Evolutionary conservation across 64 coral and sea anemone genomes (phyloP).

Genomic region (Stylophora pistillata): DNA sequence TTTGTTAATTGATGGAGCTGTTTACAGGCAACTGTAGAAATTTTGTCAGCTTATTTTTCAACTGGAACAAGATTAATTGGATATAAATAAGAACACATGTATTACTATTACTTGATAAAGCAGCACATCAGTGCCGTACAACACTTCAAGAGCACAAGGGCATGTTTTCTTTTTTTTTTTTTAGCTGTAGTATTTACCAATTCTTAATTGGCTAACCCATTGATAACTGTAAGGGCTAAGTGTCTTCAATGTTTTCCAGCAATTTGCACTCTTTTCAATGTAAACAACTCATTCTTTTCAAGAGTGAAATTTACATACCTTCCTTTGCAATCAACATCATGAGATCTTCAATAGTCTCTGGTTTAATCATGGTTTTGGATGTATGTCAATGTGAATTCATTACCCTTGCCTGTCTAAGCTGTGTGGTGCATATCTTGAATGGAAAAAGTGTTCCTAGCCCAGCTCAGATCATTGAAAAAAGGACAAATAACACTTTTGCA

Average conservation of each 20-base stretch:
- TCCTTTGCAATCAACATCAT: neutral
- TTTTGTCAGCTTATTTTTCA: neutral
- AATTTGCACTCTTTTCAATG: slow-evolving; percentile 22
- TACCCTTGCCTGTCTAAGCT: neutral
- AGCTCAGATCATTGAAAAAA: neutral
- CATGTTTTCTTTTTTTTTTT: neutral
- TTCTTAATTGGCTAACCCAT: neutral
- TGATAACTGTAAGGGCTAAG: slow-evolving; percentile 15
- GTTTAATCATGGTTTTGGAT: neutral
- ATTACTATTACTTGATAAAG: neutral
- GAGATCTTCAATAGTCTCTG: neutral
- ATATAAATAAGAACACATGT: neutral
- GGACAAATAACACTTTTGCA: neutral
- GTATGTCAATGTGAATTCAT: neutral
- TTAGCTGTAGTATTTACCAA: neutral
- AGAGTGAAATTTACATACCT: slow-evolving; percentile 35
- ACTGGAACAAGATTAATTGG: slow-evolving; percentile 6
- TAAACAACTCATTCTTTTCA: slow-evolving; percentile 9
- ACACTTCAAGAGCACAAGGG: neutral
- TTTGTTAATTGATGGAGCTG: slow-evolving; percentile 9
- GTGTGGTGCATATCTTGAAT: neutral
- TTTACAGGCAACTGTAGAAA: neutral
- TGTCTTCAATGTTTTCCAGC: neutral
- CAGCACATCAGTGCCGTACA: too few relatives aligned
- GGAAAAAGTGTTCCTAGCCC: neutral